Conservation (phyloP, 37 sponge, comb jelly and placozoan species). For the Haliclona indistincta region DNA sequence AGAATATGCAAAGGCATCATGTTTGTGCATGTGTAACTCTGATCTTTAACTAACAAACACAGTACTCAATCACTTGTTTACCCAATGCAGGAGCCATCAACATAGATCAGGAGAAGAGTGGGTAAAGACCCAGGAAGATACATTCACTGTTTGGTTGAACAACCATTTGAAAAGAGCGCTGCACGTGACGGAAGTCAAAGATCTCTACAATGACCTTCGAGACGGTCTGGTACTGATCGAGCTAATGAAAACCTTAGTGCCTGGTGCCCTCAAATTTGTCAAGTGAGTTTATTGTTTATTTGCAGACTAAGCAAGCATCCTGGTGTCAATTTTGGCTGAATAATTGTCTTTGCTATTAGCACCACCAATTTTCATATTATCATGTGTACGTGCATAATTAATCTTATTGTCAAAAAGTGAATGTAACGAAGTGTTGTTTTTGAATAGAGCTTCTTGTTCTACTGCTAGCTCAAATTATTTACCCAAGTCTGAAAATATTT, state of each 20-base stretch:
- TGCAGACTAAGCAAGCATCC: background rate
- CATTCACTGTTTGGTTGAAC: conserved; percentile 61
- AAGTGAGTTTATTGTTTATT: background rate
- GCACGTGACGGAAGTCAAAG: conserved; percentile 12
- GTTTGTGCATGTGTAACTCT: background rate
- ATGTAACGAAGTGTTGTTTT: no score
- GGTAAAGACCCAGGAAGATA: conserved; percentile 52
- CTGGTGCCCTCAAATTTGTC: conserved; percentile 21
- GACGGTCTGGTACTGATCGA: conserved; percentile 56
- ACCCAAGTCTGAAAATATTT: no score
- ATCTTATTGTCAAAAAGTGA: no score
- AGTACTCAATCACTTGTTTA: background rate
- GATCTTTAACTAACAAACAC: background rate
- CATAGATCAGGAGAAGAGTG: conserved; percentile 29
- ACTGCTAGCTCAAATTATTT: no score
- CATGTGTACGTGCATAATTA: no score
- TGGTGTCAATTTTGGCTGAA: no score
- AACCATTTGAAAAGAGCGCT: conserved; percentile 18
- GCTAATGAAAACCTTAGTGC: conserved; percentile 44
- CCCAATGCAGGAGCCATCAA: background rate
- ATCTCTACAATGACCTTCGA: conserved; percentile 26
- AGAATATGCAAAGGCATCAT: no score
- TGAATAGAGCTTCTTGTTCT: no score
- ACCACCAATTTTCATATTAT: no score
- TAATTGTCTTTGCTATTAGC: no score